Base-by-base conservation (phyloP, 2,113 vertebrate genomes). In the Corythoichthys intestinalis region DNA sequence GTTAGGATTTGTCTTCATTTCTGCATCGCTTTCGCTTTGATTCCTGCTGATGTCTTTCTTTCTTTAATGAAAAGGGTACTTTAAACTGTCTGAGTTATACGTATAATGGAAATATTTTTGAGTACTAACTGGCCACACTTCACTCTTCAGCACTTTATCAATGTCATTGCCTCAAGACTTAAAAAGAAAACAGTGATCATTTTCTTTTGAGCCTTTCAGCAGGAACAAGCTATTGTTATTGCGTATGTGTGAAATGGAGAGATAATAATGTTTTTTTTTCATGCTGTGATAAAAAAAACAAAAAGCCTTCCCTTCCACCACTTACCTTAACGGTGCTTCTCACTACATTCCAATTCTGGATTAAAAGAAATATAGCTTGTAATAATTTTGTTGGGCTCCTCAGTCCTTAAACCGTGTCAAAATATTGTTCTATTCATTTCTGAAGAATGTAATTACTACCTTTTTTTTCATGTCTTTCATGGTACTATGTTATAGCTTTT, bases 141-240 rank as follows among this genome's bases (percentile, higher is more conserved):
- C 77, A 80, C 69, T 77, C 69, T 72, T 66, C 71, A 90, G 88
- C 89, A 88, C 83, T 89, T 89, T 88, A 88, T 83, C 71, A 71
- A 9, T 39, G 62, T 71, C 78, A 34, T 54, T 65, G 52, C 54
- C 58, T 28, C 38, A 61, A 57, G 60, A 57, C 60, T 63, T 70
- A 62, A 49, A 57, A 70, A 15, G 37, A 13, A 58, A 58, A 14
- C 56, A 34, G 34, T 12, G 11, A 28, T 58, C 54, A 56, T 56
- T 56, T 63, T 46, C 12, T 63, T 14, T 28, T 28, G 8, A 20
- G 9, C 0, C 34, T 66, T 69, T 38, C 1, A 20, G 60, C 10
- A 57, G 54, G 65, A 34, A 69, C 54, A 20, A 39, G 38, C 38
- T 60, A 62, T n/a, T 62, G 39, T 62, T 10, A 62, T 62, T 39